Conservation (phyloP, 2,888 invertebrate species). For the Oscheius sp. region DNA sequence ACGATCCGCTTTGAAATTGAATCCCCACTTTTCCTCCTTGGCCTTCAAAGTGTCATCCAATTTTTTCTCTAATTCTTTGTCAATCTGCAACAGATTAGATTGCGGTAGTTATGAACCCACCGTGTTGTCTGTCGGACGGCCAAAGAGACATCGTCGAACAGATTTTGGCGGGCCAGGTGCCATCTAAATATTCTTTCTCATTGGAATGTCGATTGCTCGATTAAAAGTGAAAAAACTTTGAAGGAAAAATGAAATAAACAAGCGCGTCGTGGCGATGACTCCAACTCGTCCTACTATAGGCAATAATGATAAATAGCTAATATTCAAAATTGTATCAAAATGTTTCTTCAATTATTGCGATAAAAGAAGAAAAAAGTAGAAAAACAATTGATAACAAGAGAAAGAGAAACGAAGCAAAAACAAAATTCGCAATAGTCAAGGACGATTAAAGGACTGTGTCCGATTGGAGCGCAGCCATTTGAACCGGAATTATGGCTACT, state of each 20-base stretch:
- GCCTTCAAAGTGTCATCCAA: constrained; percentile 27
- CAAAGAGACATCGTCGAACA: constrained; percentile 25
- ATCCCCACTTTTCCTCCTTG: constrained; percentile 45
- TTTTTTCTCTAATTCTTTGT: constrained; percentile 31
- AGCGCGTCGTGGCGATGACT: too few species aligned
- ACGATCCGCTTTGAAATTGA: constrained; percentile 45
- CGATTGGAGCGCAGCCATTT: constrained; percentile 1
- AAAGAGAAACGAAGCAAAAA: background rate
- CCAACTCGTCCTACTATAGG: too few species aligned
- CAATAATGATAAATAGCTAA: background rate
- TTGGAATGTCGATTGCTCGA: too few species aligned
- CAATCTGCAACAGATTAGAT: background rate
- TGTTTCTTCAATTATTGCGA: background rate
- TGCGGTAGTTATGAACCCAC: background rate
- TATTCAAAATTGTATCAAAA: background rate
- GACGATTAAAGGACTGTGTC: constrained; percentile 19
- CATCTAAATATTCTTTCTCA: too few species aligned
- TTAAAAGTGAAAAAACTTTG: too few species aligned
- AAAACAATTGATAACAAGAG: constrained; percentile 7
- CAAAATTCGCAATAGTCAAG: background rate
- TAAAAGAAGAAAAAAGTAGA: constrained; percentile 4
- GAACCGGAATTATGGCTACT: background rate
- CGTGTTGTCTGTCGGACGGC: constrained; percentile 5
- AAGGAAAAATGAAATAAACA: too few species aligned
- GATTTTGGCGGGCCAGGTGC: background rate